Base-by-base conservation (phyloP, 2,797 vertebrate species). In the Sciaenops ocellatus region DNA sequence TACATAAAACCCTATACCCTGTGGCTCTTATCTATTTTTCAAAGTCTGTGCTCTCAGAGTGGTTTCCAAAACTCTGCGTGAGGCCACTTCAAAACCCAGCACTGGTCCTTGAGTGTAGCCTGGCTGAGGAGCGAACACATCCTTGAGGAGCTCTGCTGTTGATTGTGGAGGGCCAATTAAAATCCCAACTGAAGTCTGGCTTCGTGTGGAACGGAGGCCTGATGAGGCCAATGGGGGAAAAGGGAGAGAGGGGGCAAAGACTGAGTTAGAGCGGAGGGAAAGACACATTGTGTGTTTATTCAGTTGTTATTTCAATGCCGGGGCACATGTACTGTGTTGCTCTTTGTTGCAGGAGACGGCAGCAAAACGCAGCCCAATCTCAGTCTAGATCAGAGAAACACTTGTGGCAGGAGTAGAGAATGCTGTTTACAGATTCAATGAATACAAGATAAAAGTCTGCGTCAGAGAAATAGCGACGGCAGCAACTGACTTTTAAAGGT, bases 91-190 rank as follows among this genome's bases (percentile, higher is more conserved):
- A 92, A 90, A 94, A 88, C 87, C 85, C 86, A 84, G 88, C 87
- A 18, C 85, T 73, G 92, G 87, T 92, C 89, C 88, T 93, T 79
- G 90, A 94, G 90, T 92, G 89, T 83, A 87, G 92, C 90, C 83
- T 65, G 86, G 88, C 89, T 88, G 90, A 89, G 89, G 85, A 90
- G 87, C 46, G 84, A 92, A 87, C 90, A 81, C 76, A 83, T 91
- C 89, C 90, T 91, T 70, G 86, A 91, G 92, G 89, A 90, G 87
- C 90, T 85, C 68, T 76, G 86, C 83, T 87, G 93, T 87, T 94
- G 94, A 93, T 94, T 92, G 90, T 92, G 82, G 90, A 94, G 93
- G 87, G 90, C 94, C 93, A 95, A 94, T 95, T 95, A 95, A 94
- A 95, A 92, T 86, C 91, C 91, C 90, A 85, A 90, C 88, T 79